A percentile compares a stretch with the other conserved stretches of the same genome.
Evolutionary conservation across 1,140 invertebrate genomes (phyloP).

Genomic region (Armadillidium nasatum): DNA sequence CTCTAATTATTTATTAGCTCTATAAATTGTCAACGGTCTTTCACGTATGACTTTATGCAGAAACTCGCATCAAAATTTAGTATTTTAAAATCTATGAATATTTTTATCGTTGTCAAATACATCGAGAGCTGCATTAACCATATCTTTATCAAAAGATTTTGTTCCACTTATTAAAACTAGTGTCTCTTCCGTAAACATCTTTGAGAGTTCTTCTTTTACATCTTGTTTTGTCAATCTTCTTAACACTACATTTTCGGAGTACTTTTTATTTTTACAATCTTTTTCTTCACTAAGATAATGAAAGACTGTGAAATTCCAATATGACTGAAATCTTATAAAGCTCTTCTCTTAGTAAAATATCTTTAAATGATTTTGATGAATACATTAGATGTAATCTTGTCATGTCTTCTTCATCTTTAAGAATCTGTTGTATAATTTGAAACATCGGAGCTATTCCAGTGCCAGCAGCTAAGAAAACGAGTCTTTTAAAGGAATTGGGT

Average conservation of each 20-base stretch:
- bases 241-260: slow-evolving; percentile 45
- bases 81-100: not conserved
- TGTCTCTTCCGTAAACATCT: slow-evolving; percentile 34
- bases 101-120: not conserved
- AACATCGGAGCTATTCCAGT: slow-evolving; percentile 65
- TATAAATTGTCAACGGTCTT: too few species aligned
- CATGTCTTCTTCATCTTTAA: slow-evolving; percentile 61
- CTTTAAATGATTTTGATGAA: slow-evolving; percentile 54
- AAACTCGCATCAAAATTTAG: too few species aligned
- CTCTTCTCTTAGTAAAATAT: slow-evolving; percentile 58
- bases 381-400: slow-evolving; percentile 58
- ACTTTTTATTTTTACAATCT: slow-evolving; percentile 44
- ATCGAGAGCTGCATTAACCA: slow-evolving; percentile 17
- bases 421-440: slow-evolving; percentile 57
- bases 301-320: slow-evolving; percentile 64
- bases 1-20: too few species aligned
- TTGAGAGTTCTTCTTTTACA: slow-evolving; percentile 43
- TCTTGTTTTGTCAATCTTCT: slow-evolving; percentile 43
- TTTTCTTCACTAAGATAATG: slow-evolving; percentile 55
- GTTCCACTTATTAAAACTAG: slow-evolving; percentile 30
- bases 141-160: slow-evolving; percentile 24
- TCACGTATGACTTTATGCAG: too few species aligned
- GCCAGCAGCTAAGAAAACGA: slow-evolving; percentile 63
- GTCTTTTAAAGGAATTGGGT: slow-evolving; percentile 51
- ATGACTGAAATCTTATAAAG: slow-evolving; percentile 55